These are phyloP conservation scores for Erpetoichthys calabaricus DNA, from an alignment of 2,797 vertebrate species.

Conservation along the genomic window DNA sequence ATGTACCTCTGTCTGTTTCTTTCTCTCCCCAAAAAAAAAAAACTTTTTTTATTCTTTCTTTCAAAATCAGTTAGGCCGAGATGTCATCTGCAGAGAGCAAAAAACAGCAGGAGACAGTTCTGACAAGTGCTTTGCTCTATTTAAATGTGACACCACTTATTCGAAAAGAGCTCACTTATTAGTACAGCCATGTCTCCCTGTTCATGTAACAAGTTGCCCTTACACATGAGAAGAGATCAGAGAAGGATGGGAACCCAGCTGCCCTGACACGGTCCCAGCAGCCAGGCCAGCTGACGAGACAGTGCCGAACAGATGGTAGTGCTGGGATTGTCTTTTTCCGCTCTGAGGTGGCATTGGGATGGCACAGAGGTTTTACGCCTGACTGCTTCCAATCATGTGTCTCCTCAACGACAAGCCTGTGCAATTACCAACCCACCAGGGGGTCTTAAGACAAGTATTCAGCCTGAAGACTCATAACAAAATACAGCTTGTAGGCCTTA, in stretches of 20 bases:
- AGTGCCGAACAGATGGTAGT: slow-evolving; percentile 87
- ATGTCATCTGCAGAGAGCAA: slow-evolving; percentile 54
- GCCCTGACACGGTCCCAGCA: slow-evolving; percentile 66
- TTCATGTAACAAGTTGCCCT: slow-evolving; percentile 42
- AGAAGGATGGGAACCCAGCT: slow-evolving; percentile 81
- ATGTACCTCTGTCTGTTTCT: too few relatives aligned
- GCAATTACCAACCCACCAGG: slow-evolving; percentile 93
- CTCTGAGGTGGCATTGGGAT: slow-evolving; percentile 90
- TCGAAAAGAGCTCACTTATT: slow-evolving; percentile 58
- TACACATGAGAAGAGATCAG: slow-evolving; percentile 39
- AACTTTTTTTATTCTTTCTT: too few relatives aligned
- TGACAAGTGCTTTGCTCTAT: slow-evolving; percentile 24
- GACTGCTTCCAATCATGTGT: slow-evolving; percentile 87
- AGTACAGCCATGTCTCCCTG: slow-evolving; percentile 53
- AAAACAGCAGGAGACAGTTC: slow-evolving; percentile 53
- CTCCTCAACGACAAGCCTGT: slow-evolving; percentile 73
- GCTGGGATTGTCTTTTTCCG: slow-evolving; percentile 73
- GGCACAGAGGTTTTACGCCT: slow-evolving; percentile 94
- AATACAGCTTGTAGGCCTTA: slow-evolving; percentile 80
- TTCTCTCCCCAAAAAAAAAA: too few relatives aligned
- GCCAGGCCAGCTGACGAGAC: slow-evolving; percentile 81
- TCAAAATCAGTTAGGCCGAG: slow-evolving; percentile 17
- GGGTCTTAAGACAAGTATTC: slow-evolving; percentile 81
- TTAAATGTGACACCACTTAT: slow-evolving; percentile 60
- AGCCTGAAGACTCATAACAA: slow-evolving; percentile 76